Percentiles rank a stretch among this genome's conserved stretches.
phyloP scores from a whole-genome alignment of 2,113 vertebrate species.

The Ranitomeya imitator region DNA sequence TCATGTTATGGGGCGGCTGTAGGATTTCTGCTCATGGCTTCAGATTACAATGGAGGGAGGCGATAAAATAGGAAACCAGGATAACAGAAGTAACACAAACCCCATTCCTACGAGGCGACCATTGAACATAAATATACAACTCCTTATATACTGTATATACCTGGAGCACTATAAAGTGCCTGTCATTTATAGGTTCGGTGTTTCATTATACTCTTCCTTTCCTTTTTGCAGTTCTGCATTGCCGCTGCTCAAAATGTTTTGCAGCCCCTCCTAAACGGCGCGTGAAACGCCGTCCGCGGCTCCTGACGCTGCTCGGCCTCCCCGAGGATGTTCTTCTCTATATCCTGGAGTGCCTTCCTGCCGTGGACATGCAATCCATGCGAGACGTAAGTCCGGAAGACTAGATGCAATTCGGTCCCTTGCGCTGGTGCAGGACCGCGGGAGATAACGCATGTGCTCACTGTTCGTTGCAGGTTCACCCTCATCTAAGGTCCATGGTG shows the following conservation, averaged over 20 bases:
- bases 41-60: background rate
- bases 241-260: slow-evolving; percentile 92
- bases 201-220: background rate
- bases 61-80: background rate
- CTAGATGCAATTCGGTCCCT: background rate
- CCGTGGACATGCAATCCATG: slow-evolving; percentile 87
- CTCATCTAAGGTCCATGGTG: slow-evolving; percentile 86
- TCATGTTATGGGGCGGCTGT: background rate
- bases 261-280: slow-evolving; percentile 80
- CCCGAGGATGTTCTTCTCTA: slow-evolving; percentile 92
- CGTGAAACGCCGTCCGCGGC: slow-evolving; percentile 79
- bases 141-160: background rate
- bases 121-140: no score
- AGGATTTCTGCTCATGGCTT: background rate
- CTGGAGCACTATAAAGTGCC: background rate
- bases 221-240: slow-evolving; percentile 79
- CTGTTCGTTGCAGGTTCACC: slow-evolving; percentile 79
- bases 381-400: slow-evolving; percentile 81
- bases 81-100: background rate
- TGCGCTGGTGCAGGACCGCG: background rate
- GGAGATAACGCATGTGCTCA: background rate
- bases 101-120: no score
- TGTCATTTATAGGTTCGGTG: background rate
- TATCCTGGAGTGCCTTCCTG: slow-evolving; percentile 88
- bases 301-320: slow-evolving; percentile 81